These are phyloP conservation scores for Zapornia atra DNA, from an alignment of 2,113 vertebrate species.

Conservation along the genomic window DNA sequence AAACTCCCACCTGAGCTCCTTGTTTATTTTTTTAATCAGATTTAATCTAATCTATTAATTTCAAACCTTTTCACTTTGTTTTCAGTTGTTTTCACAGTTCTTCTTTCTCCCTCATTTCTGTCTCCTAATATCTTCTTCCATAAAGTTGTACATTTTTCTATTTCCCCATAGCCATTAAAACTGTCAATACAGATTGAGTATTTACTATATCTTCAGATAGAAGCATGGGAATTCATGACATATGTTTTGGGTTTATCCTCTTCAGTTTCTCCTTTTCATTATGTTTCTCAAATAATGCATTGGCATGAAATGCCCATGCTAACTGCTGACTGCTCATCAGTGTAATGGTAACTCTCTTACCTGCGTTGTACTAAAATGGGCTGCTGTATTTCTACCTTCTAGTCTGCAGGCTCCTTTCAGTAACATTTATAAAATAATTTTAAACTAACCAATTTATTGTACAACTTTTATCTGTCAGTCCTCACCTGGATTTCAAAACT, in stretches of 20 bases:
- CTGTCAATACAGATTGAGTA: not conserved
- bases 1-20: not conserved
- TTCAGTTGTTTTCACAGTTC: not conserved
- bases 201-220: not conserved
- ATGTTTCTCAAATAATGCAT: not conserved
- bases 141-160: not conserved
- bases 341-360: not conserved
- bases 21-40: not conserved
- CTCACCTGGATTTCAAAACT: not conserved
- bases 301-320: not conserved
- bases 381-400: not conserved
- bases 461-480: not conserved
- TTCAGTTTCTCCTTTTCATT: not conserved
- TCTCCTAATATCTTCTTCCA: not conserved
- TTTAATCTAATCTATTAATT: slow-evolving; percentile 15
- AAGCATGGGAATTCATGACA: not conserved
- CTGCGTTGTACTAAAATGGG: not conserved
- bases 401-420: not conserved
- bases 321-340: not conserved
- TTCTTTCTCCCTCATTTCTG: not conserved
- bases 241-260: not conserved
- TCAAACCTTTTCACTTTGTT: not conserved
- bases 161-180: not conserved
- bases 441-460: not conserved
- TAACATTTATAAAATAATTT: not conserved